Evolutionary conservation across 2,888 invertebrate genomes (phyloP).

Genomic region (Hipparchia sbordonii): DNA sequence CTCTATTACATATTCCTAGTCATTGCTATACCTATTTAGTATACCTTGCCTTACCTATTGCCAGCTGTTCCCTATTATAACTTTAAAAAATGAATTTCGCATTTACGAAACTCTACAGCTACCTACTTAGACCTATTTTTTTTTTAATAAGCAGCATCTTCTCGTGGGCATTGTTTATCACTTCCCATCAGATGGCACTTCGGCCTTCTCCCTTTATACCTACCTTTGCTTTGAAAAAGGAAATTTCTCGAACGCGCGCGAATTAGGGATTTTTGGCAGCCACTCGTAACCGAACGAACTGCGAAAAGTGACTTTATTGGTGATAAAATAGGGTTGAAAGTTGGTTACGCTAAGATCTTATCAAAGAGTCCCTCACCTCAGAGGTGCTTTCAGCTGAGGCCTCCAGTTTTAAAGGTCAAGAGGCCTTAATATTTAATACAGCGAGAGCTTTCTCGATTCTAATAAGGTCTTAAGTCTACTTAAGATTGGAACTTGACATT

Average conservation of each 20-base stretch:
- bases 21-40: no score
- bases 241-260: neutral
- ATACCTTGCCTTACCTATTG: no score
- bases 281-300: neutral
- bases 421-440: conserved; percentile 10
- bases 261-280: conserved; percentile 2
- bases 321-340: neutral
- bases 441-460: conserved; percentile 11
- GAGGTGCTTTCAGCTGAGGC: conserved; percentile 12
- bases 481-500: conserved; percentile 10
- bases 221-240: neutral
- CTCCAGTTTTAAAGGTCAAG: conserved; percentile 16
- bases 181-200: conserved; percentile 1
- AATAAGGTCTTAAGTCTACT: conserved; percentile 4
- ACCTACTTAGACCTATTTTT: neutral
- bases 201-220: neutral
- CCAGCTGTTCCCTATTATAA: no score
- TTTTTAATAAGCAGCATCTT: neutral
- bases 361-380: conserved; percentile 8
- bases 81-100: no score
- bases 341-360: neutral
- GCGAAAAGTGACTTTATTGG: neutral
- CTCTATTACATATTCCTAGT: no score
- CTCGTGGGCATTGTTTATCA: neutral
- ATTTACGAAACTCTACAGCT: no score